Evolutionary conservation across 37 sponge, comb jelly and placozoan species (phyloP).

Genomic region (Agelas oroides): DNA sequence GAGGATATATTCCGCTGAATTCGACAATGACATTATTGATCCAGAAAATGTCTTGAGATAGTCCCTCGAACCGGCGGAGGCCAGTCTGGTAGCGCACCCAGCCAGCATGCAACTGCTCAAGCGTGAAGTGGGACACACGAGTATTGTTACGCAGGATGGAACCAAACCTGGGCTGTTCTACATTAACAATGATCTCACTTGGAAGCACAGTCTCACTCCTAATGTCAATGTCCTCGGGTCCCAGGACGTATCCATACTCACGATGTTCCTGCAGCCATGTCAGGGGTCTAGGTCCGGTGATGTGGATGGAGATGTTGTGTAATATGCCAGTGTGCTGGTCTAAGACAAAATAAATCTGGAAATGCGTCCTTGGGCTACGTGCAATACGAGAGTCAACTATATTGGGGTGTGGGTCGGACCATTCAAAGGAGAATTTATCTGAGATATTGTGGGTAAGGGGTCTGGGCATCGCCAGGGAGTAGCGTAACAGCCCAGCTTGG

Average conservation of each 20-base stretch:
- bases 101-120: constrained; percentile 12
- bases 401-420: neutral
- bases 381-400: neutral
- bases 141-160: neutral
- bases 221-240: neutral
- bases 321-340: neutral
- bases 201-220: neutral
- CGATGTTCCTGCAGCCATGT: constrained; percentile 5
- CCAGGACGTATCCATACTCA: constrained; percentile 15
- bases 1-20: too few relatives aligned
- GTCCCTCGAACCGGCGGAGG: neutral
- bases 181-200: neutral
- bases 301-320: constrained; percentile 6
- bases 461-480: neutral
- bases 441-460: neutral
- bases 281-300: constrained; percentile 1
- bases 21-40: neutral
- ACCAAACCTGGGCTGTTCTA: constrained; percentile 10
- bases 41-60: neutral
- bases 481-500: constrained; percentile 18
- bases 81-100: constrained; percentile 9
- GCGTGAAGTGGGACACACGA: neutral
- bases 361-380: neutral
- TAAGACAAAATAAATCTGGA: neutral
- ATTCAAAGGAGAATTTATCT: constrained; percentile 1